Evolutionary conservation across 2,888 invertebrate genomes (phyloP).

Genomic region (Suillia variegata): DNA sequence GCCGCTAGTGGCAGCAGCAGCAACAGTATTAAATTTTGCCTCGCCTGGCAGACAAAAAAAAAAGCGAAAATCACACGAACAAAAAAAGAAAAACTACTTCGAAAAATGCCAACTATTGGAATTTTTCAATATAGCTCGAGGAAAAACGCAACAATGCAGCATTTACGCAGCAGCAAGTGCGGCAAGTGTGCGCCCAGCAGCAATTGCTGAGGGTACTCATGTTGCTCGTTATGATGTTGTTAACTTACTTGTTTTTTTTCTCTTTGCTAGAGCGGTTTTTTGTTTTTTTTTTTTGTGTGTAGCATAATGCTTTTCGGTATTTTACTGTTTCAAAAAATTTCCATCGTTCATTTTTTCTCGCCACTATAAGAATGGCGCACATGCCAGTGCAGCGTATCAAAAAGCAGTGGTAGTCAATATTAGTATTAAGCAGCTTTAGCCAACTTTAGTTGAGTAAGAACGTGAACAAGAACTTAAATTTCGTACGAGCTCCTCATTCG

Average conservation of each 20-base stretch:
- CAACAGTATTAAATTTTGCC: not conserved
- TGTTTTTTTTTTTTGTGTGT: no score
- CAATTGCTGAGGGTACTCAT: not conserved
- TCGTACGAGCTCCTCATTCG: no score
- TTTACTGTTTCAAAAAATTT: no score
- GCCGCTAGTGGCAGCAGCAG: not conserved
- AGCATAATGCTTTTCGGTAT: no score
- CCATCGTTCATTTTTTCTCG: no score
- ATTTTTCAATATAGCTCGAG: conserved; percentile 1
- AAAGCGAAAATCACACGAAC: not conserved
- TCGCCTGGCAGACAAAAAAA: not conserved
- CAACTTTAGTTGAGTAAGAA: no score
- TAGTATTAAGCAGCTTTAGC: no score
- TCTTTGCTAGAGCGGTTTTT: not conserved
- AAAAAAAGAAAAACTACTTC: not conserved
- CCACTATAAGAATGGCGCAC: no score
- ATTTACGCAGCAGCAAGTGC: not conserved
- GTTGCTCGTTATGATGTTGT: not conserved
- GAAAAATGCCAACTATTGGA: not conserved
- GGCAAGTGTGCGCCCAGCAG: not conserved
- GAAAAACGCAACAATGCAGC: conserved; percentile 1
- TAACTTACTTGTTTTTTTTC: not conserved
- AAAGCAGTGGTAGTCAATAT: no score
- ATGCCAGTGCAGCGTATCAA: no score
- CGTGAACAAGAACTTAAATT: no score